Evolutionary conservation across 2,888 invertebrate species (phyloP).

Genomic region (Acleris emargana): DNA sequence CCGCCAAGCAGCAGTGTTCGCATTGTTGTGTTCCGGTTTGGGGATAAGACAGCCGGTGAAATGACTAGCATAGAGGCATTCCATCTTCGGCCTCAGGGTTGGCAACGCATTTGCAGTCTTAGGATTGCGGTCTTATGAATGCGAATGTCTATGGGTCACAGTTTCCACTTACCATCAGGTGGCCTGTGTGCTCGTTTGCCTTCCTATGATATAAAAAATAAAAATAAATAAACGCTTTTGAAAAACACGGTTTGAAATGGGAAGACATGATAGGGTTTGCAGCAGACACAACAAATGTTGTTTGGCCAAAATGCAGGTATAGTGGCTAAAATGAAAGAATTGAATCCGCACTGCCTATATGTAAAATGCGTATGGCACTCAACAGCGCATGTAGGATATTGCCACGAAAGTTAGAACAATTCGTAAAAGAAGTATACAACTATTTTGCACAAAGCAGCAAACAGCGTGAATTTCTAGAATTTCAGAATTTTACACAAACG

Average conservation of each 20-base stretch:
- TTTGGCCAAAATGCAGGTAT: slow-evolving; percentile 14
- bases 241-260: slow-evolving; percentile 10
- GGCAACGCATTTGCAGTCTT: no score
- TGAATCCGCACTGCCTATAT: slow-evolving; percentile 12
- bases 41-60: no score
- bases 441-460: slow-evolving; percentile 6
- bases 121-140: no score
- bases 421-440: slow-evolving; percentile 15
- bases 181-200: no score
- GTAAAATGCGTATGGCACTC: slow-evolving; percentile 15
- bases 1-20: no score
- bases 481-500: slow-evolving; percentile 15
- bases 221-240: background rate
- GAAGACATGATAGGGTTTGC: slow-evolving; percentile 11
- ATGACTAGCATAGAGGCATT: no score
- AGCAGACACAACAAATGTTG: slow-evolving; percentile 17
- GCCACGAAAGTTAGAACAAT: slow-evolving; percentile 14
- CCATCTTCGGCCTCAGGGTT: no score
- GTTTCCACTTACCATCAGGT: no score
- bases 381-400: slow-evolving; percentile 7
- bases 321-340: slow-evolving; percentile 17
- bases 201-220: no score
- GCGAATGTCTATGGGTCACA: no score
- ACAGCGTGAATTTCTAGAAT: slow-evolving; percentile 10
- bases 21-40: no score